Evolutionary conservation across 2,888 invertebrate species (phyloP), one percentile per base, ranked within the genome.

Genomic region (Melieria picta): DNA sequence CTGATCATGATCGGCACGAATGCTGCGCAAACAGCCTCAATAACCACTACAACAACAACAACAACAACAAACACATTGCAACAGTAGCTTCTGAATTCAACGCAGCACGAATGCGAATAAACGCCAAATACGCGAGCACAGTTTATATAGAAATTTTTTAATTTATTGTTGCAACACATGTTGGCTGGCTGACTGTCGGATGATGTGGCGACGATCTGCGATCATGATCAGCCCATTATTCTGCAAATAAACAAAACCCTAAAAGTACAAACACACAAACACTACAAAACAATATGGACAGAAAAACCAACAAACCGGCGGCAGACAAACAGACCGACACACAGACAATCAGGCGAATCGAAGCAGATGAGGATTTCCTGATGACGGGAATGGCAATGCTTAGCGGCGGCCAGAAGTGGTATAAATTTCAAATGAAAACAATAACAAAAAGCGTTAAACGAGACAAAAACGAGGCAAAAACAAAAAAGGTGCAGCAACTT

Each of bases 81-180:
- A 30, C 30, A 30, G 30, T 30, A 30, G 30, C 30, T 30, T 30
- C 30, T 30, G 30, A 30, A 30, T 2, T 30, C 30, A 30, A 30
- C 3, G 30, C 30, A 52, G 10, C 16, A 58, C 11, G 10, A 13
- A n/a, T 13, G 16, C 5, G 46, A 61, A n/a, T 45, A 61, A 46
- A 46, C 4, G 6, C 42, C 9, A 43, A 6, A 48, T 11, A 55
- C 43, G 11, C 50, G n/a, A n/a, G 13, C 45, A 65, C 55, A 55
- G 42, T 55, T 45, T 30, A 30, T 30, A 30, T 45, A 56, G 10
- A 45, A 55, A 52, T 45, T 43, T 56, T 46, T 16, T 52, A 65
- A 65, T 65, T 65, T 65, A 65, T 65, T 65, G 65, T 56, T 65
- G 65, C 57, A 56, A 56, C 65, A 65, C 65, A 65, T 65, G 65